Evolutionary conservation across 2,797 vertebrate species (phyloP).

Genomic region (Chiroxiphia lanceolata): DNA sequence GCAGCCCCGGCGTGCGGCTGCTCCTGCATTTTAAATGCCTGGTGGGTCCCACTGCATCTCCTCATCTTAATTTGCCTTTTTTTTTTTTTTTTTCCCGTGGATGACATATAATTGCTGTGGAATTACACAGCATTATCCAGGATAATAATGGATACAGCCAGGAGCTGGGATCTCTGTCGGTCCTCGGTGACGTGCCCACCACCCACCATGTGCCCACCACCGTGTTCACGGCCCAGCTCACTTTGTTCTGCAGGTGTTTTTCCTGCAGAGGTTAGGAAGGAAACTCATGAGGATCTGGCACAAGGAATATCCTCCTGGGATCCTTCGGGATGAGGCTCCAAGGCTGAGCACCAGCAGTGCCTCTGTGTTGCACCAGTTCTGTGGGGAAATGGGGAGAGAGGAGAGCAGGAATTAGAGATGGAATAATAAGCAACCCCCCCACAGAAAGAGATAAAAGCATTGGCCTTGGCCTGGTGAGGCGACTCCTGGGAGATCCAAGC

Average conservation of each 20-base stretch:
- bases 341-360: background rate
- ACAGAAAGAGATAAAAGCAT: background rate
- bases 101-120: background rate
- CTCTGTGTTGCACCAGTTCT: background rate
- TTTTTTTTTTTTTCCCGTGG: background rate
- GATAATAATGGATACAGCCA: background rate
- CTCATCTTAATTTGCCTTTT: background rate
- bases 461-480: background rate
- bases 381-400: background rate
- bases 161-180: background rate
- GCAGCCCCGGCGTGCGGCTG: background rate
- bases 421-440: background rate
- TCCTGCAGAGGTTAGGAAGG: background rate
- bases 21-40: background rate
- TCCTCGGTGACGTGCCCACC: accelerated
- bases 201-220: accelerated
- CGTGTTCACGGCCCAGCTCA: background rate
- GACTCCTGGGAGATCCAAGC: background rate
- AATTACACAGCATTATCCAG: background rate
- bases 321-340: background rate
- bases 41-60: background rate
- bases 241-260: background rate
- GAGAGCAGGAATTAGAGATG: background rate
- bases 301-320: background rate
- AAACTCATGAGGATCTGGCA: background rate